Base-by-base conservation (phyloP, 1,140 invertebrate species). In the Ridgeia piscesae region DNA sequence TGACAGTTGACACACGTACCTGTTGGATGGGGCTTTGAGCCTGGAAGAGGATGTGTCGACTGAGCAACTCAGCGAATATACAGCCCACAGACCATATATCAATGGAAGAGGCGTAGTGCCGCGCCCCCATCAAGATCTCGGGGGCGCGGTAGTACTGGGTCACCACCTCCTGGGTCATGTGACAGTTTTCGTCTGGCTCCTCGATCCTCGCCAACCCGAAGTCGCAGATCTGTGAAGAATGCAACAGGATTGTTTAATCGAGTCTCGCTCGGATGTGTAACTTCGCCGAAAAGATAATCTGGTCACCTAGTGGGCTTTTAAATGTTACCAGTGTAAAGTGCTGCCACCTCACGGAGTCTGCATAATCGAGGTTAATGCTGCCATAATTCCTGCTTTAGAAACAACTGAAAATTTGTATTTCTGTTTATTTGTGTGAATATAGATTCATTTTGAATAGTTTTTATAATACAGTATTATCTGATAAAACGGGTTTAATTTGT, bases 41-140 rank as follows among this genome's bases (percentile, higher is more conserved):
- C 96, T 99, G 99, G 96, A 99, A 99, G 35, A 99, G 97, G 94
- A 99, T 99, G 93, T 99, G 97, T 92, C 99, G 96, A 89, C 98
- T 98, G 0, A 99, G 89, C 34, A 93, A 92, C 90, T 93, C 92
- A 88, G 92, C 93, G 35, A 93, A 88, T 9, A 93, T 93, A 77
- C 93, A 93, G 17, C 93, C 93, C 34, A 93, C 93, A 21, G 93
- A 93, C 93, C 93, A 93, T 33, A 93, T 92, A 35, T 93, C 93
- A 27, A 93, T 88, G 48, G 91, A 91, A 9, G 34, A 33, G 8
- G 34, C 88, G 35, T 93, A 93, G 77, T 93, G 89, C 21, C 88
- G 50, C 11, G 92, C 77, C 21, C 92, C 92, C 92, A 93, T 93
- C 9, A 93, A 90, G 50, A 93, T 92, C 89, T 93, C 93, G 6